Conservation (phyloP, 2,113 vertebrate genomes). For the Clarias batrachus region DNA sequence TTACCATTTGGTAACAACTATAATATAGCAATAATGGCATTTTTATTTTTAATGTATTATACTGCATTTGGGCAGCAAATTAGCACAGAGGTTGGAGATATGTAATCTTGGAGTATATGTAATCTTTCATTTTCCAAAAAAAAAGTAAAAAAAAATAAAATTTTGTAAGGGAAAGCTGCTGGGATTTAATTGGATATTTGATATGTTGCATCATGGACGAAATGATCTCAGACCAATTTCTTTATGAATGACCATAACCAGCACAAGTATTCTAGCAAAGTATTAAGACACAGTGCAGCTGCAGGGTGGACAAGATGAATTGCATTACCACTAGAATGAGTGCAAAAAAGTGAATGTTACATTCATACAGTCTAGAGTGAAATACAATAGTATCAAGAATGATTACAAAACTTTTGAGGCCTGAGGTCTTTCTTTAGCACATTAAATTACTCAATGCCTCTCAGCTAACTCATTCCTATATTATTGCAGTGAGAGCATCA, state of each 20-base stretch:
- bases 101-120: too few relatives aligned
- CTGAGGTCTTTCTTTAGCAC: conserved; percentile 22
- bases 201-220: conserved; percentile 55
- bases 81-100: neutral
- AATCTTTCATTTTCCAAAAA: conserved; percentile 55
- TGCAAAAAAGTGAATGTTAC: conserved; percentile 50
- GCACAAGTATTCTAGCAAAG: conserved; percentile 53
- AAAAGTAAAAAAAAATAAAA: conserved; percentile 53
- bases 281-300: conserved; percentile 53
- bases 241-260: conserved; percentile 63
- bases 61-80: neutral
- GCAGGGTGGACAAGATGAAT: conserved; percentile 55
- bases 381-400: conserved; percentile 39
- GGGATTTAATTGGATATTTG: conserved; percentile 54
- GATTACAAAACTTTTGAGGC: neutral
- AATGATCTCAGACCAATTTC: conserved; percentile 54
- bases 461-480: conserved; percentile 52
- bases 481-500: conserved; percentile 57
- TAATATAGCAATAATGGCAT: neutral
- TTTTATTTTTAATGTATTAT: neutral
- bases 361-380: conserved; percentile 46
- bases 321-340: conserved; percentile 57
- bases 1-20: neutral
- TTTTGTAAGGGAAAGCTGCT: conserved; percentile 60
- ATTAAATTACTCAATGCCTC: conserved; percentile 45